Evolutionary conservation across 1,140 invertebrate species (phyloP), one percentile per base, ranked within the genome.

Genomic region (Zaprionus gabonicus): DNA sequence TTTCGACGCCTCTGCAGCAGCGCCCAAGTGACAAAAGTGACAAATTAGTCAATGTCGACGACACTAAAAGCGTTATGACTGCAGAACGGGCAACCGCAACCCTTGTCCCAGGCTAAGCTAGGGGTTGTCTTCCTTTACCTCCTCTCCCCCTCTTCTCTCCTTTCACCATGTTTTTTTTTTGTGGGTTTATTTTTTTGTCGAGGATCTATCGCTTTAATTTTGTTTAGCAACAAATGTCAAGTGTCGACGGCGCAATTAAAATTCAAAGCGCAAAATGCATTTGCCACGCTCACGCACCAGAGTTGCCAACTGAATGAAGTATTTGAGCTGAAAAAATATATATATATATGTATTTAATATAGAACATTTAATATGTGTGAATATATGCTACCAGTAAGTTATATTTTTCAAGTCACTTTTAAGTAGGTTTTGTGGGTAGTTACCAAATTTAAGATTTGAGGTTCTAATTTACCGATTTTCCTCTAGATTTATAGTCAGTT

Each of bases 241-340:
- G 58, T 68, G 70, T 49, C 17, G 62, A 34, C 17, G 49, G 34
- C 46, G 72, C 81, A 82, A 83, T 83, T 83, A 83, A 83, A 83
- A 83, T 83, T 83, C 81, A 80, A 82, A 79, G 72, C 76, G 81
- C 81, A 80, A 69, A 83, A 83, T 82, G 81, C 81, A 83, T 82
- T 83, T 82, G 68, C 76, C 58, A 77, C 63, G 63, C 74, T 67
- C 74, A 72, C 75, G 70, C 75, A 73, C 46, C 46, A 51, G 46
- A 25, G 46, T 51, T 51, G 46, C 20, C 46, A 34, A 55, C 27
- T 34, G 46, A 25, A 51, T 12, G 20, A 25, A 51, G 20, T 23
- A 23, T 20, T 20, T 12, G 46, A 23, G 46, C 46, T 51, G 20
- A 10, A 17, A 46, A 46, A 17, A 2, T 17, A 10, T 9, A 46